Evolutionary conservation across 2,113 vertebrate species (phyloP).

Genomic region (Hippopotamus amphibius): DNA sequence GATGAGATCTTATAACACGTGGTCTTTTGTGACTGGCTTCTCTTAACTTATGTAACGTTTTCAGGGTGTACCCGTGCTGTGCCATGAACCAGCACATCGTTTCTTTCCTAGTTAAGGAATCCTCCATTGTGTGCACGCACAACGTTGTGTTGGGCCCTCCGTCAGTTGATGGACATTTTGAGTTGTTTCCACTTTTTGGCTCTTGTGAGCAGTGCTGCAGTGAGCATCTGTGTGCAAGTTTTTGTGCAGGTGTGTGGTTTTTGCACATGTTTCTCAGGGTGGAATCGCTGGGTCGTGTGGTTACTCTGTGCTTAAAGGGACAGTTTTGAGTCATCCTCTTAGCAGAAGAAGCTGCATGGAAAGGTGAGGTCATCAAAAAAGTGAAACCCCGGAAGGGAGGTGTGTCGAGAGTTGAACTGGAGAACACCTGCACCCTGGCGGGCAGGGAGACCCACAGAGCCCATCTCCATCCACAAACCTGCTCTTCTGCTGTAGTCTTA

Average conservation of each 20-base stretch:
- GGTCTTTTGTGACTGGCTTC: not conserved
- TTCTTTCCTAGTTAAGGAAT: not conserved
- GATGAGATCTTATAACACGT: not conserved
- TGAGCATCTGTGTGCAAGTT: not conserved
- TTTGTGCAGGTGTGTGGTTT: not conserved
- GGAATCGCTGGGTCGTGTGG: not conserved
- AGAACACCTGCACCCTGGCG: not conserved
- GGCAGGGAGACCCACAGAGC: not conserved
- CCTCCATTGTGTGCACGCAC: not conserved
- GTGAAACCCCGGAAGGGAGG: not conserved
- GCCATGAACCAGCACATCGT: not conserved
- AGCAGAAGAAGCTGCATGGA: slow-evolving; percentile 21
- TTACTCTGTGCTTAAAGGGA: not conserved
- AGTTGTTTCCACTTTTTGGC: slow-evolving; percentile 6
- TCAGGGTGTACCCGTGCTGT: not conserved
- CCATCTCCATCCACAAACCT: not conserved
- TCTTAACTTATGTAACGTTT: not conserved
- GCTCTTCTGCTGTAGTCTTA: not conserved
- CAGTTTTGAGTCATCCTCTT: not conserved
- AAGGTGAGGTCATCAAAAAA: not conserved
- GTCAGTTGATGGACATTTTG: not conserved
- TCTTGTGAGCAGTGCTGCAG: not conserved
- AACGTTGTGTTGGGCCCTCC: not conserved
- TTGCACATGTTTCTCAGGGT: not conserved
- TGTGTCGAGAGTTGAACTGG: not conserved